Base-by-base conservation (phyloP, 2,113 vertebrate genomes). In the Ctenomys sociabilis region DNA sequence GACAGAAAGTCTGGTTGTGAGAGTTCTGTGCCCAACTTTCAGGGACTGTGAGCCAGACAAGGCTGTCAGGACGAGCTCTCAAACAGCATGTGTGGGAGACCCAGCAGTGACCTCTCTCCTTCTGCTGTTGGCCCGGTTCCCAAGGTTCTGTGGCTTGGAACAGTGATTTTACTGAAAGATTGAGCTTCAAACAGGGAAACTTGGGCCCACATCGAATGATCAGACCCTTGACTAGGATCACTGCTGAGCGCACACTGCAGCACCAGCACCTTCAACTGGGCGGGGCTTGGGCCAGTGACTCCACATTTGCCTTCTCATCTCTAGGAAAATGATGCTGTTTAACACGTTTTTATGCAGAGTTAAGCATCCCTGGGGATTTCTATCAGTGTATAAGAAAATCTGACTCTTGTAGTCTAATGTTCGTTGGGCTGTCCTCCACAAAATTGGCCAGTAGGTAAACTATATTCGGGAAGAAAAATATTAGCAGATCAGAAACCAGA, bases 371-470 rank as follows among this genome's bases (percentile, higher is more conserved):
- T 83, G 35, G 21, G 14, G 4, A 59, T 75, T 49, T 14, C 28
- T 35, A 54, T 63, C 5, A 52, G n/a, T 32, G 88, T 37, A 6
- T n/a, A 6, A n/a, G 35, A n/a, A 35, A 70, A 26, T 1, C 16
- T 19, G 7, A 35, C 57, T 84, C 43, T 95, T 49, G 52, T 37
- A 45, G n/a, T 72, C 21, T 78, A 19, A 28, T 13, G 1, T 92
- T 80, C 28, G 37, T 66, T 80, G 5, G 2, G 45, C 24, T 90
- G 88, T 85, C 59, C 96, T 61, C 59, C 63, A 86, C 63, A 75
- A 78, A 88, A 70, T 64, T 94, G 91, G 45, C 80, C 64, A 54
- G 22, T 66, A 73, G 54, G 30, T 64, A 91, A 97, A 64, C 28
- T 82, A 57, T 87, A 52, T 87, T 75, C 52, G 7, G 17, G 7